Evolutionary conservation across 2,797 vertebrate species (phyloP).

Genomic region (Hoplostethus mediterraneus): DNA sequence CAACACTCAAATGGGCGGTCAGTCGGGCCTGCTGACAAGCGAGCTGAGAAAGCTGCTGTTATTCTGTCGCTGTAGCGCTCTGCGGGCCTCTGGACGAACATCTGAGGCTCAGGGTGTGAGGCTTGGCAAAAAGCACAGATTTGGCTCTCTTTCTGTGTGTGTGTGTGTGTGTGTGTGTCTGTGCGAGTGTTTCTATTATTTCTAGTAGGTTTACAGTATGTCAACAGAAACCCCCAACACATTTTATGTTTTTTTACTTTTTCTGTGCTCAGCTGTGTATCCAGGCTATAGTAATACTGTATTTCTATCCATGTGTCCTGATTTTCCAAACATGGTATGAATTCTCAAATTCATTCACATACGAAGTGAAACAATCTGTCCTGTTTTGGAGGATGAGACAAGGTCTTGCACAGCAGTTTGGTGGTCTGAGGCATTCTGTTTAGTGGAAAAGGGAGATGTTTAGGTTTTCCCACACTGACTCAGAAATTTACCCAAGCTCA

Average conservation of each 20-base stretch:
- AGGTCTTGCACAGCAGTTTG: constrained; percentile 33
- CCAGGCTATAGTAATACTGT: background rate
- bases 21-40: background rate
- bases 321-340: background rate
- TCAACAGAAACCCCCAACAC: constrained; percentile 1
- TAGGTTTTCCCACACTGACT: constrained; percentile 73
- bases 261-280: constrained; percentile 2
- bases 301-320: background rate
- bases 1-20: background rate
- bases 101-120: constrained; percentile 31
- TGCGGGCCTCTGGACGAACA: constrained; percentile 22
- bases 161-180: background rate
- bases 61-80: constrained; percentile 6
- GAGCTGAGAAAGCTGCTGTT: constrained; percentile 20
- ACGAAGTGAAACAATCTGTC: background rate
- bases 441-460: constrained; percentile 62
- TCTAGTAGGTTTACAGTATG: constrained; percentile 2
- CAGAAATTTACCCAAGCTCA: constrained; percentile 67
- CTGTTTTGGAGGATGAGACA: constrained; percentile 11
- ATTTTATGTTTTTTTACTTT: background rate
- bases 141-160: constrained; percentile 7
- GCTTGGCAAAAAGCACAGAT: constrained; percentile 30
- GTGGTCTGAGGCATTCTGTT: constrained; percentile 54
- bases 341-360: background rate
- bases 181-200: background rate